A percentile compares a stretch with the other conserved stretches of the same genome.
Conservation (phyloP, 2,113 vertebrate species). For the Cyanoramphus novaezelandiae region DNA sequence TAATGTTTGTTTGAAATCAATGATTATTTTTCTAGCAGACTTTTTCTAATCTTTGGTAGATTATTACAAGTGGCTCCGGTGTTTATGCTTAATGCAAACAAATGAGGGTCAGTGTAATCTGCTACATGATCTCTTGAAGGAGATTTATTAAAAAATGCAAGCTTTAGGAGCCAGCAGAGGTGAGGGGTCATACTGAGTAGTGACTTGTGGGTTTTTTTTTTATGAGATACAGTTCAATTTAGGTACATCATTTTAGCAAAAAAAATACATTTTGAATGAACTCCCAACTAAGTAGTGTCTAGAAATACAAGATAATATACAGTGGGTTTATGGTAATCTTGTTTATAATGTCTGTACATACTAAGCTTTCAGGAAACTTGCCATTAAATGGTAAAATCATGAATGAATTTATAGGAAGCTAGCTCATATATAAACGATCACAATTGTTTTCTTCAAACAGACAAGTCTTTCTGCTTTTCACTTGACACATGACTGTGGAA, state of each 20-base stretch:
- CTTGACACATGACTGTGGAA: slow-evolving; percentile 62
- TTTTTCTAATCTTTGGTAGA: background rate
- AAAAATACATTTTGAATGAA: background rate
- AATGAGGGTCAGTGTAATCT: slow-evolving; percentile 17
- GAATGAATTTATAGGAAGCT: slow-evolving; percentile 35
- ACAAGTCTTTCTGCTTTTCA: slow-evolving; percentile 48
- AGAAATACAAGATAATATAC: background rate
- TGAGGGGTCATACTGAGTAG: background rate
- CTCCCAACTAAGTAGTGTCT: background rate
- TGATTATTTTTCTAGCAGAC: background rate
- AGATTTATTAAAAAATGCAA: slow-evolving; percentile 7
- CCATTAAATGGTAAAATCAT: slow-evolving; percentile 26
- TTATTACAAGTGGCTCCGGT: background rate
- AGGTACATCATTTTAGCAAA: background rate
- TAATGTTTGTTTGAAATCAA: background rate
- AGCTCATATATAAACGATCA: slow-evolving; percentile 7
- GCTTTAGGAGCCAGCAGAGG: background rate
- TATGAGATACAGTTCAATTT: background rate
- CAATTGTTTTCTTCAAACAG: slow-evolving; percentile 48
- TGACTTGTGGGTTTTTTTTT: background rate
- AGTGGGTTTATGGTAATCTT: background rate
- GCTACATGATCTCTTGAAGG: background rate
- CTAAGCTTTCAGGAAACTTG: background rate
- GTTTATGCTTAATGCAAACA: slow-evolving; percentile 12
- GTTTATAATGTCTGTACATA: background rate